Evolutionary conservation across 1,140 invertebrate genomes (phyloP).

Genomic region (Pachyrhynchus sulphureomaculatus): DNA sequence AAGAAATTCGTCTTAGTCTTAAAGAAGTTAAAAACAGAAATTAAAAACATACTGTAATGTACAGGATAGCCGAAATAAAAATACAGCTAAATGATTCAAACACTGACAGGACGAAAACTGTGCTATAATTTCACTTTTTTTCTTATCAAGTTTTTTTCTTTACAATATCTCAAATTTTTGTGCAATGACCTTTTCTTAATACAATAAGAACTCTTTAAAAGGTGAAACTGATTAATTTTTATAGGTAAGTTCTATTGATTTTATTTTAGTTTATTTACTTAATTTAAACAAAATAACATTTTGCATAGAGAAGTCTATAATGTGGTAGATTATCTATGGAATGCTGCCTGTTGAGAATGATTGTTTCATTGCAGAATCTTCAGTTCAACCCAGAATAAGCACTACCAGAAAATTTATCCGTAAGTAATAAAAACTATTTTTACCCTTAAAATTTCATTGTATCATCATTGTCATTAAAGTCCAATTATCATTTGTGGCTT

Average conservation of each 20-base stretch:
- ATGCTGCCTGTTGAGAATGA: conserved; percentile 50
- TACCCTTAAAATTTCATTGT: neutral
- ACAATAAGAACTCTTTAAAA: no score
- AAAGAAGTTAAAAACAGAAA: no score
- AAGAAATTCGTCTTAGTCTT: neutral
- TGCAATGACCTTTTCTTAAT: no score
- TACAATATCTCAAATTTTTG: no score
- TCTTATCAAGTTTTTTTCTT: no score
- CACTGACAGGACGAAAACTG: no score
- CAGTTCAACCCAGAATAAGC: conserved; percentile 33
- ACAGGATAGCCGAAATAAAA: no score
- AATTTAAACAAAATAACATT: conserved; percentile 26
- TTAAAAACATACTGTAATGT: no score
- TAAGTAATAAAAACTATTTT: conserved; percentile 34
- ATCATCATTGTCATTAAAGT: neutral
- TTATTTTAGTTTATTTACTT: conserved; percentile 25
- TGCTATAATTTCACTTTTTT: no score
- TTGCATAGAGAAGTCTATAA: conserved; percentile 19
- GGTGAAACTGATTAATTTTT: neutral
- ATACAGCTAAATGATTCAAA: no score
- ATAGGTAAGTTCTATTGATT: conserved; percentile 25
- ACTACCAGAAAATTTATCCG: conserved; percentile 41
- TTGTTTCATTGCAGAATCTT: conserved; percentile 45
- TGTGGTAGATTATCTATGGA: conserved; percentile 47
- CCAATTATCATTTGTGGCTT: no score